Base-by-base conservation (phyloP, 2,888 invertebrate species). In the Lasius fuliginosus region DNA sequence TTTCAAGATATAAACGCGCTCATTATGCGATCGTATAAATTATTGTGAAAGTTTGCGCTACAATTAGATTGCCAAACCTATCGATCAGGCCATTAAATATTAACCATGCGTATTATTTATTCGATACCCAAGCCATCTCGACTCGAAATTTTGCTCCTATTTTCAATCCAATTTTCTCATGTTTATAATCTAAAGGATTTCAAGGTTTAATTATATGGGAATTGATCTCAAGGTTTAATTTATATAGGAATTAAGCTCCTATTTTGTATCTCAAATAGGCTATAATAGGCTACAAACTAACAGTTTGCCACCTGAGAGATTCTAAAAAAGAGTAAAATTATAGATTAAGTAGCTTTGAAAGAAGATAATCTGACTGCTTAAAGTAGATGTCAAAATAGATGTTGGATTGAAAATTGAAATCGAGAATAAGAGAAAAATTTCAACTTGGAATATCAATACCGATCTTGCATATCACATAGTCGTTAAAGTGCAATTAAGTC, bases 61-160 rank as follows among this genome's bases (percentile, higher is more conserved):
- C 64, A 87, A 87, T 85, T 85, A 84, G 36, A 53, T 42, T 67
- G 0, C 8, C 67, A 36, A 15, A 56, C 12, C 65, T 62, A 60
- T 64, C 85, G 74, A 84, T 84, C 83, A 83, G 83, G 67, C 77
- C 73, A 74, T 86, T 83, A 89, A 87, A 87, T 85, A 85, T 85
- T 74, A 65, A 73, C 53, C 74, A 65, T 74, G 73, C 56, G 67
- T 79, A 76, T 75, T 68, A 77, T 83, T 23, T 88, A 88, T 65
- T 67, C 58, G 49, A 82, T 62, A 46, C 23, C 27, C 64, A 77
- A 83, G 56, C 75, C 73, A 60, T n/a, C 49, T 53, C 49, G n/a
- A 49, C 8, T n/a, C 8, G 49, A 49, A 49, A n/a, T 18, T 46
- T 46, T 18, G 1, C 49, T 53, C n/a, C 8, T 53, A 53, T n/a